Percentiles rank a stretch among this genome's conserved stretches.
phyloP scores from a whole-genome alignment of 2,888 invertebrate species.

The Rhagonycha lutea region DNA sequence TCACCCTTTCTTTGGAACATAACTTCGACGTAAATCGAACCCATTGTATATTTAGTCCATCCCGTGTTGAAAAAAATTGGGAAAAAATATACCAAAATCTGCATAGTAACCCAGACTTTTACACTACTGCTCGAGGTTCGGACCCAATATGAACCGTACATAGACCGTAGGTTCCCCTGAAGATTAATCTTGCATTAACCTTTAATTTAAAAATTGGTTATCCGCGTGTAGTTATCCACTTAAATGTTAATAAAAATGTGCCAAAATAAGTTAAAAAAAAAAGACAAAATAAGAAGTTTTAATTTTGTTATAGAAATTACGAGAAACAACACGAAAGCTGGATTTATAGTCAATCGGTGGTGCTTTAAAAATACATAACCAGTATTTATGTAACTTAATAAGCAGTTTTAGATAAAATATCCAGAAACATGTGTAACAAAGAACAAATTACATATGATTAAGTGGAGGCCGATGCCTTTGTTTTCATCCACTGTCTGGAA shows the following conservation, averaged over 20 bases:
- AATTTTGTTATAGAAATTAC: not conserved
- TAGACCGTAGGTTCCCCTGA: too few relatives aligned
- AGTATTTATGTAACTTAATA: conserved; percentile 5
- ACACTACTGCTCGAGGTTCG: too few relatives aligned
- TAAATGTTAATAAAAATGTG: not conserved
- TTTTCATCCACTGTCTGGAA: conserved; percentile 15
- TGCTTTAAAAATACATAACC: not conserved
- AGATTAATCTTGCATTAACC: not conserved
- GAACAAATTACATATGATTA: conserved; percentile 24
- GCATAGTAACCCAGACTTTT: too few relatives aligned
- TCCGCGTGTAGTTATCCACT: not conserved
- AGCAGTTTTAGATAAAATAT: conserved; percentile 14
- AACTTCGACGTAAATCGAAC: too few relatives aligned
- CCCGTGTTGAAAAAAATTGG: too few relatives aligned
- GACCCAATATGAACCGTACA: too few relatives aligned
- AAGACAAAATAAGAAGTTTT: not conserved
- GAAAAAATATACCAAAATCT: too few relatives aligned
- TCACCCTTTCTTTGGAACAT: too few relatives aligned
- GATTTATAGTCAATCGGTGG: not conserved
- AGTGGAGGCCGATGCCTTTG: conserved; percentile 9
- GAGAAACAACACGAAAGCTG: not conserved
- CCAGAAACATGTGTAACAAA: conserved; percentile 25
- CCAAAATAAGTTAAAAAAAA: not conserved
- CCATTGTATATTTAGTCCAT: too few relatives aligned
- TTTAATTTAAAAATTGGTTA: not conserved